Percentiles rank a stretch among this genome's conserved stretches.
These are phyloP conservation scores for Aphelocoma californica DNA, from an alignment of 2,797 vertebrate species.

Conservation along the genomic window DNA sequence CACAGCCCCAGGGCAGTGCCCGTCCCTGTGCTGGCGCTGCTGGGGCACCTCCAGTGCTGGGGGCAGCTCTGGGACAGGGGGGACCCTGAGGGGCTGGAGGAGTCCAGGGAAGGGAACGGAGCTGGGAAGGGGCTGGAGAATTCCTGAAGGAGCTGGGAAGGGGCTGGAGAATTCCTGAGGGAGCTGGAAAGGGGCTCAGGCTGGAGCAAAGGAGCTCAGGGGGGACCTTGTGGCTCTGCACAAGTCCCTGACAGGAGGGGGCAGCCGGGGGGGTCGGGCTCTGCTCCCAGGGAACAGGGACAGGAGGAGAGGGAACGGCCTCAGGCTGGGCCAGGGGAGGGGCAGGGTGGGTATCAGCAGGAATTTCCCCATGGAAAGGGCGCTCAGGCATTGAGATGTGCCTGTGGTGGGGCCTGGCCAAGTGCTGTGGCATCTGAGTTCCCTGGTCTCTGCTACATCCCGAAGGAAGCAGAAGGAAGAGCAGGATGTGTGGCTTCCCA, in stretches of 20 bases:
- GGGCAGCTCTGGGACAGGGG: neutral
- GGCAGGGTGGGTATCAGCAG: neutral
- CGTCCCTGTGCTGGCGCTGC: neutral
- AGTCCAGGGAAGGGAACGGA: neutral
- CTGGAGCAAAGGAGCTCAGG: no score
- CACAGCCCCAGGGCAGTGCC: neutral
- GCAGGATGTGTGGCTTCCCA: neutral
- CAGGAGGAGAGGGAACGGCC: neutral
- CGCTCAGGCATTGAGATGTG: accelerated
- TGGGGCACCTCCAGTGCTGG: neutral
- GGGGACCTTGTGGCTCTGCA: no score
- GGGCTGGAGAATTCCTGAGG: neutral
- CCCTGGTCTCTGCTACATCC: neutral
- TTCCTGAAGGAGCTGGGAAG: neutral
- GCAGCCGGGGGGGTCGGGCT: neutral
- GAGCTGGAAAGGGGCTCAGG: neutral
- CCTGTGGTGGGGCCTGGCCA: neutral
- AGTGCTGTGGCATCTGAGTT: neutral
- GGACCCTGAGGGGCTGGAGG: neutral
- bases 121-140: neutral
- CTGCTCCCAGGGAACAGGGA: neutral
- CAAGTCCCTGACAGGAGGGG: no score
- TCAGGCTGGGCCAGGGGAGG: neutral
- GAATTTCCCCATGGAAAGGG: neutral
- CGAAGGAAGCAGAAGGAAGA: neutral